These are phyloP conservation scores for Anoplopoma fimbria DNA, from an alignment of 2,113 vertebrate species.

Conservation along the genomic window DNA sequence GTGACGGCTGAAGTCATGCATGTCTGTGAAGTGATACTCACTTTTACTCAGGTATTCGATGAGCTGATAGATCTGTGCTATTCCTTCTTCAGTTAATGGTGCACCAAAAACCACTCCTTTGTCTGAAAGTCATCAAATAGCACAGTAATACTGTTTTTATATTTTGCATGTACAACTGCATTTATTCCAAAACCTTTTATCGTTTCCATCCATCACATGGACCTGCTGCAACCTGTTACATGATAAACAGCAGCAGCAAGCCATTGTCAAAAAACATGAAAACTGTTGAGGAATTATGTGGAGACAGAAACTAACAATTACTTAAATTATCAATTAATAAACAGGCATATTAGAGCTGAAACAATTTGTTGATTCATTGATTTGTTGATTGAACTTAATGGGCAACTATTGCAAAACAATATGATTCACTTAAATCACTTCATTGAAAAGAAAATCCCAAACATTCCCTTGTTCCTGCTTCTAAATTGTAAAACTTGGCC, in stretches of 20 bases:
- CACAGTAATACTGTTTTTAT: neutral
- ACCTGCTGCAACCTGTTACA: neutral
- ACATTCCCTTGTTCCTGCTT: neutral
- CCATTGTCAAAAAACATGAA: neutral
- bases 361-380: neutral
- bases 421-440: neutral
- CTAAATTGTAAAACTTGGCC: neutral
- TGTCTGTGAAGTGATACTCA: slow-evolving; percentile 75
- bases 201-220: neutral
- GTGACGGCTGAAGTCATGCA: neutral
- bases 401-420: no score
- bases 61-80: slow-evolving; percentile 95
- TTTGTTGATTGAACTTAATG: neutral
- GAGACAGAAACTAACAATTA: neutral
- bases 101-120: slow-evolving; percentile 95
- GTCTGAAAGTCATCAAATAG: slow-evolving; percentile 80
- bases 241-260: neutral
- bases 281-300: neutral
- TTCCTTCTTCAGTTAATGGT: slow-evolving; percentile 96
- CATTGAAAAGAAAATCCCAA: no score
- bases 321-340: neutral
- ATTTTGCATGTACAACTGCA: neutral
- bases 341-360: neutral
- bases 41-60: slow-evolving; percentile 96
- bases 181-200: neutral